Conservation (phyloP, 2,888 invertebrate genomes). For the Cryptops parisi region DNA sequence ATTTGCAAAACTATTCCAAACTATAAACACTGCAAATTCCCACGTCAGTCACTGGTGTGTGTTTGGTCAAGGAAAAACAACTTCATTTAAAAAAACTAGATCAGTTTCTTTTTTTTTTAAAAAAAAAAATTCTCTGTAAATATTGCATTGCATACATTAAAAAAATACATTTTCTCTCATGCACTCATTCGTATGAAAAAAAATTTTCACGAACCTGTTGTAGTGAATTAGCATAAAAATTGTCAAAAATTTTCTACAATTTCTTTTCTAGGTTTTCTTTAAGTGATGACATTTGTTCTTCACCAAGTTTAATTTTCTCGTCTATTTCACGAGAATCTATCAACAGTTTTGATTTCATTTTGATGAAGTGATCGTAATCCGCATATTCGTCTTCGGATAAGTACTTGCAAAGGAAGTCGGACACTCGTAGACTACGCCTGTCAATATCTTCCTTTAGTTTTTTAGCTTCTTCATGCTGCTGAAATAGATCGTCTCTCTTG, state of each 20-base stretch:
- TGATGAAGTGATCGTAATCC: constrained; percentile 69
- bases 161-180: not conserved
- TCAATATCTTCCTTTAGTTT: constrained; percentile 66
- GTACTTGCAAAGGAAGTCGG: constrained; percentile 52
- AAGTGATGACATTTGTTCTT: constrained; percentile 60
- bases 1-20: too few relatives aligned
- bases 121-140: too few relatives aligned
- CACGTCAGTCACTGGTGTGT: too few relatives aligned
- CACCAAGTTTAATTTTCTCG: constrained; percentile 65
- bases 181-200: not conserved
- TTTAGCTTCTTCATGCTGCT: constrained; percentile 69
- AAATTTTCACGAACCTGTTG: not conserved
- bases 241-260: not conserved
- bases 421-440: constrained; percentile 54
- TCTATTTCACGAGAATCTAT: constrained; percentile 66
- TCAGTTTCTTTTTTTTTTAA: too few relatives aligned
- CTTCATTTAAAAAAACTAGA: too few relatives aligned
- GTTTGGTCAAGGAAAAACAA: too few relatives aligned
- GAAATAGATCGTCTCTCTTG: constrained; percentile 57
- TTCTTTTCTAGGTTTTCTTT: constrained; percentile 39
- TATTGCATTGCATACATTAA: not conserved
- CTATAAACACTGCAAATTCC: too few relatives aligned
- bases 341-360: constrained; percentile 71
- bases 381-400: constrained; percentile 55
- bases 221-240: not conserved